Evolutionary conservation across 1,140 invertebrate species (phyloP).

Genomic region (Tenebrio molitor): DNA sequence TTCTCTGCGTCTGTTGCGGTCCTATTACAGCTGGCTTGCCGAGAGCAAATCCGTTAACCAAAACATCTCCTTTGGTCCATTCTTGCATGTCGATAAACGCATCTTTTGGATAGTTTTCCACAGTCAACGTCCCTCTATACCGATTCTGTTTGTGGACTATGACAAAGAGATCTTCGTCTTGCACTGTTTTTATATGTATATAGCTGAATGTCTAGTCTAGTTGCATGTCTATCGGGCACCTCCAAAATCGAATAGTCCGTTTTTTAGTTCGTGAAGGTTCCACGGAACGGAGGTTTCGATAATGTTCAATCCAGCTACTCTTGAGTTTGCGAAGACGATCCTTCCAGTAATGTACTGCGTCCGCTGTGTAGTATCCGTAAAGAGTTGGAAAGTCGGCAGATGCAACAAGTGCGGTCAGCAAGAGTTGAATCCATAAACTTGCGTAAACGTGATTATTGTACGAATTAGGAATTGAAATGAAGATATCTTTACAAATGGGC

Average conservation of each 20-base stretch:
- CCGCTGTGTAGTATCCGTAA: constrained; percentile 57
- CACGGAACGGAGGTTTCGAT: constrained; percentile 95
- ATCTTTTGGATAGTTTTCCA: constrained; percentile 47
- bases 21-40: constrained; percentile 72
- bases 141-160: constrained; percentile 52
- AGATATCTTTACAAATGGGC: too few species aligned
- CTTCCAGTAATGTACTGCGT: constrained; percentile 75
- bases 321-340: constrained; percentile 85
- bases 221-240: constrained; percentile 77
- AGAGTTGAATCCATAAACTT: too few species aligned
- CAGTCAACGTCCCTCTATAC: constrained; percentile 54
- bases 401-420: too few species aligned
- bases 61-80: constrained; percentile 72
- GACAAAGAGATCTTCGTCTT: constrained; percentile 78
- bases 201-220: constrained; percentile 73
- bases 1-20: constrained; percentile 70
- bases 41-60: constrained; percentile 76
- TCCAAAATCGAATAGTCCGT: constrained; percentile 71
- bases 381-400: constrained; percentile 45
- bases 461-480: too few species aligned
- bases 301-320: constrained; percentile 85
- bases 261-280: constrained; percentile 86
- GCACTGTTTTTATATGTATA: constrained; percentile 85
- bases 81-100: constrained; percentile 65
- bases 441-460: too few species aligned